A percentile compares a stretch with the other conserved stretches of the same genome.
phyloP scores from a whole-genome alignment of 1,140 invertebrate species.

The Drosophila gunungcola region DNA sequence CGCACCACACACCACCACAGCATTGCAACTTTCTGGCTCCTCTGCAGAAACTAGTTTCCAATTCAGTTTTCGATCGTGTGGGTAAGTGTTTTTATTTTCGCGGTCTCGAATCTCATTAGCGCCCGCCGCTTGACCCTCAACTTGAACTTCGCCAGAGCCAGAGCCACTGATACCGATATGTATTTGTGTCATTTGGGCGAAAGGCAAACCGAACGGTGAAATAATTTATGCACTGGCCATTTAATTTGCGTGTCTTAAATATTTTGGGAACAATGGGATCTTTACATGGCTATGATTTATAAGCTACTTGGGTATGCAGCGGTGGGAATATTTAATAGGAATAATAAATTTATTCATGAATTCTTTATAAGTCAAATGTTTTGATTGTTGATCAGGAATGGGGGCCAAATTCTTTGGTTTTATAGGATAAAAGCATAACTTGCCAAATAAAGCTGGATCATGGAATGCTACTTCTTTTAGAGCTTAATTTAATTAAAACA shows the following conservation, averaged over 20 bases:
- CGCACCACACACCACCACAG: slow-evolving; percentile 7
- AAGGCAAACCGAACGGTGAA: slow-evolving; percentile 14
- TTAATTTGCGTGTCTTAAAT: slow-evolving; percentile 30
- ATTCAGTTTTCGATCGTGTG: slow-evolving; percentile 52
- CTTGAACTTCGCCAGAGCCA: slow-evolving; percentile 62
- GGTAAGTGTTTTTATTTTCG: slow-evolving; percentile 50
- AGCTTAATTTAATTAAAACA: too few relatives aligned
- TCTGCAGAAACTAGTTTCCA: slow-evolving; percentile 59
- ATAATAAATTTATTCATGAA: slow-evolving; percentile 22
- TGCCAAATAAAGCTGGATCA: too few relatives aligned
- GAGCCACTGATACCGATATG: slow-evolving; percentile 13
- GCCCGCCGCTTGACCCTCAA: slow-evolving; percentile 62
- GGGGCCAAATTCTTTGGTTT: background rate
- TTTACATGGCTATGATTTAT: slow-evolving; percentile 24
- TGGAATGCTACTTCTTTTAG: too few relatives aligned
- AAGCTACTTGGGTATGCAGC: background rate
- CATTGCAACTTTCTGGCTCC: slow-evolving; percentile 48
- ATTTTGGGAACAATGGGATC: slow-evolving; percentile 16
- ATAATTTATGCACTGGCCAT: slow-evolving; percentile 41
- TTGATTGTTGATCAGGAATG: slow-evolving; percentile 5
- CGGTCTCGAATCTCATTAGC: slow-evolving; percentile 67
- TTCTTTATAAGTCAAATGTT: background rate
- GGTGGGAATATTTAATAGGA: slow-evolving; percentile 14
- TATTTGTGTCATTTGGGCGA: slow-evolving; percentile 35
- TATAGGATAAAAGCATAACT: too few relatives aligned